These are phyloP conservation scores for Ectropis grisescens DNA, from an alignment of 1,140 invertebrate species.

Conservation along the genomic window DNA sequence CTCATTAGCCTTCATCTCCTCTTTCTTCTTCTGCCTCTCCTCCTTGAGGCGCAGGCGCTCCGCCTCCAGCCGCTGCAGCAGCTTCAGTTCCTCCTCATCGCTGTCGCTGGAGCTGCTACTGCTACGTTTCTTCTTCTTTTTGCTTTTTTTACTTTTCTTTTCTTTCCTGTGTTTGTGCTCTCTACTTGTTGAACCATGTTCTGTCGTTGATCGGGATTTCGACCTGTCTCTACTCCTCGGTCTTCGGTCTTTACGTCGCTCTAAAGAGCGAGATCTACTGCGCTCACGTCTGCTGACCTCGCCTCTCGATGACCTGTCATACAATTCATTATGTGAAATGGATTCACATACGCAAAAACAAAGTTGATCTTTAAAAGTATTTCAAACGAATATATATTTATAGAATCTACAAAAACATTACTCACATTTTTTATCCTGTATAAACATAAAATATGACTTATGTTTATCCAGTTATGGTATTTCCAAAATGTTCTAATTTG, in stretches of 20 bases:
- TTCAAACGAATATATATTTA: too few relatives aligned
- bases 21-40: slow-evolving; percentile 82
- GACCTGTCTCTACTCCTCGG: slow-evolving; percentile 13
- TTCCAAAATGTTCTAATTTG: too few relatives aligned
- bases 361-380: too few relatives aligned
- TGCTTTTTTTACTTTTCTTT: slow-evolving; percentile 50
- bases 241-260: slow-evolving; percentile 13
- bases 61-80: slow-evolving; percentile 80
- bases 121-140: slow-evolving; percentile 31
- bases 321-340: too few relatives aligned
- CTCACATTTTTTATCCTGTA: too few relatives aligned
- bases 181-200: slow-evolving; percentile 29
- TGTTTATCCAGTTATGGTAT: too few relatives aligned
- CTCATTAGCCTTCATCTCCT: slow-evolving; percentile 89
- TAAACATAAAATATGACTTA: too few relatives aligned
- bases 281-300: slow-evolving; percentile 14
- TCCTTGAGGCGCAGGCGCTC: slow-evolving; percentile 76
- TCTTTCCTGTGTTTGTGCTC: slow-evolving; percentile 30
- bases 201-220: slow-evolving; percentile 19
- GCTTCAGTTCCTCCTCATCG: slow-evolving; percentile 74
- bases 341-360: too few relatives aligned
- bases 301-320: slow-evolving; percentile 25
- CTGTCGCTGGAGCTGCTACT: slow-evolving; percentile 39
- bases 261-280: slow-evolving; percentile 19
- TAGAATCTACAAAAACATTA: too few relatives aligned